Evolutionary conservation across 2,888 invertebrate species (phyloP).

Genomic region (Eupithecia subumbrata): DNA sequence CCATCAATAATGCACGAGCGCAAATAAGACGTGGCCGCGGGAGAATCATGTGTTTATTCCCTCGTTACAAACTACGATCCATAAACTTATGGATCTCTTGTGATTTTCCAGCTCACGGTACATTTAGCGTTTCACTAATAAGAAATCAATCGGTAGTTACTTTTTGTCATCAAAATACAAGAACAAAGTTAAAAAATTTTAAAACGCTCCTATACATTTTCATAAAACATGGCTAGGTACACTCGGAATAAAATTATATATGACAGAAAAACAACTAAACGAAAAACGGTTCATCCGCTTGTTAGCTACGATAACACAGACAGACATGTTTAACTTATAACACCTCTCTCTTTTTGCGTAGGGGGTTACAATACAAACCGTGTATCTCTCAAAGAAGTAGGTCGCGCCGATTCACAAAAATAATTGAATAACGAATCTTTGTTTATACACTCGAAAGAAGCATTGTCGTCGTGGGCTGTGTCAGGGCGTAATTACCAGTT

Average conservation of each 20-base stretch:
- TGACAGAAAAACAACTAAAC: too few species aligned
- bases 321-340: too few species aligned
- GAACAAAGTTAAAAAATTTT: too few species aligned
- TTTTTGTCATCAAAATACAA: too few species aligned
- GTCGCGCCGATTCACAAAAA: neutral
- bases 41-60: neutral
- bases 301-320: too few species aligned
- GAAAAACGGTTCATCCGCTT: too few species aligned
- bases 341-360: too few species aligned
- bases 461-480: neutral
- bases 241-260: too few species aligned
- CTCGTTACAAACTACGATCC: neutral
- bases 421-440: conserved; percentile 1
- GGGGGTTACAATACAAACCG: too few species aligned
- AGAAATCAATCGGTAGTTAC: neutral
- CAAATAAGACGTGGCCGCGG: neutral
- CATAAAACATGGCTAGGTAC: too few species aligned
- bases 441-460: neutral
- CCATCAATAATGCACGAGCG: conserved; percentile 14
- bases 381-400: neutral
- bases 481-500: neutral
- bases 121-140: neutral
- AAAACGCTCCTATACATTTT: too few species aligned
- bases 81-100: neutral
- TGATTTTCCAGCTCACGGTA: neutral